Evolutionary conservation across 2,113 vertebrate species (phyloP), one percentile per base, ranked within the genome.

Genomic region (Phylloscopus whistleri): DNA sequence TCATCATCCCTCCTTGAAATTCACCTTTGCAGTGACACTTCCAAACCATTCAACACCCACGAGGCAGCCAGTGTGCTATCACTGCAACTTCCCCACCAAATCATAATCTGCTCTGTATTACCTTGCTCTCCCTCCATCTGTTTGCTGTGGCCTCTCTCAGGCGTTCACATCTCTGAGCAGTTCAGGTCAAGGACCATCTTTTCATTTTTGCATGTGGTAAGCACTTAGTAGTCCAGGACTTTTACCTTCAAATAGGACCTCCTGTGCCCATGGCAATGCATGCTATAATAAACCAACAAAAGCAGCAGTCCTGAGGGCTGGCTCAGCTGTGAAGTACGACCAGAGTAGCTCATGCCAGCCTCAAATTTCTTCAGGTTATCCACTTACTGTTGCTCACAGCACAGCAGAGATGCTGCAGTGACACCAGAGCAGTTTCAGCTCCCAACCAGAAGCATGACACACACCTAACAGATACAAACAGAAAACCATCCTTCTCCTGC

Each of bases 21-120:
- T 95, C 95, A 96, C 94, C 94, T 97, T 91, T 87, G 72, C 92
- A 23, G 79, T 94, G 95, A 95, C 95, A 96, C n/a, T 83, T 96
- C 72, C 87, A 80, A 93, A 94, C 82, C 82, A 59, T 75, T 87
- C 91, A 95, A 93, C 84, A 84, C 91, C 93, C 93, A 85, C 0
- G 90, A 95, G 91, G 90, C 90, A 92, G 90, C 85, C 64, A 49
- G 78, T 88, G 55, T 96, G 95, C 93, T 94, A 88, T 77, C 79
- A 52, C 93, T 94, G 93, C 95, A 95, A 87, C 90, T 91, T 96
- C 92, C 70, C n/a, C 53, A 94, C 87, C 44, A 93, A 94, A 89
- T 91, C 74, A 87, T 76, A 89, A 90, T 43, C 74, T 0, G 0
- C 79, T 80, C 56, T 87, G 11, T 93, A 89, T 93, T 94, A 91